Percentiles rank a stretch among this genome's conserved stretches.
These are phyloP conservation scores for Elephas maximus DNA, from an alignment of 2,113 vertebrate species.

Conservation along the genomic window DNA sequence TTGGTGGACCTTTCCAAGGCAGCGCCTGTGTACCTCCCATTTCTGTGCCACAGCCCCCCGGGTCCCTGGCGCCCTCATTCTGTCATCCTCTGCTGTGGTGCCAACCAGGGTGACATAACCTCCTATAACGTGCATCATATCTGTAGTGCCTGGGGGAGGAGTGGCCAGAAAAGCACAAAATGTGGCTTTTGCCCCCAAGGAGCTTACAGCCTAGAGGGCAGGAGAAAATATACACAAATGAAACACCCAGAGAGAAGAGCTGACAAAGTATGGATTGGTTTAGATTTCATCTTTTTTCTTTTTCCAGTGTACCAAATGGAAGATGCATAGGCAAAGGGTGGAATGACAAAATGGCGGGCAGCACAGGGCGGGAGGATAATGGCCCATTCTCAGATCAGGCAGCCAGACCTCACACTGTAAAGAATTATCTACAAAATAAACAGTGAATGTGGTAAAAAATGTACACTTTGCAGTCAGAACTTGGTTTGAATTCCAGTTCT, in stretches of 20 bases:
- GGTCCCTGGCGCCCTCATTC: background rate
- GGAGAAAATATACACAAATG: background rate
- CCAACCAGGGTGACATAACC: background rate
- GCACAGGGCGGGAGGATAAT: background rate
- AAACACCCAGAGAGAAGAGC: background rate
- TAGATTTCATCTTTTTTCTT: background rate
- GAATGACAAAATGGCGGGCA: background rate
- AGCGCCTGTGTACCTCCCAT: background rate
- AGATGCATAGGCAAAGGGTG: background rate
- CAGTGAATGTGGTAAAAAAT: background rate
- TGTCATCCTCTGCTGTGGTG: background rate
- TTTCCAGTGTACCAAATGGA: background rate
- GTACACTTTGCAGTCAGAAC: background rate
- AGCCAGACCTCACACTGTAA: background rate
- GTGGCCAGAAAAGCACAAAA: background rate
- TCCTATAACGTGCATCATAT: background rate
- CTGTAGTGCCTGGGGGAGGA: background rate
- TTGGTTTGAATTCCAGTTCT: constrained; percentile 3
- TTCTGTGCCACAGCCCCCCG: background rate
- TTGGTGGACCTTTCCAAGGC: background rate
- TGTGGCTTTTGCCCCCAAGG: background rate
- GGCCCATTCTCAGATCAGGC: background rate
- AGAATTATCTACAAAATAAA: constrained; percentile 44
- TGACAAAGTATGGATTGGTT: background rate
- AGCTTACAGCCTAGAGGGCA: background rate